Conservation (phyloP, 2,888 invertebrate genomes). For the Andricus quercusramuli region DNA sequence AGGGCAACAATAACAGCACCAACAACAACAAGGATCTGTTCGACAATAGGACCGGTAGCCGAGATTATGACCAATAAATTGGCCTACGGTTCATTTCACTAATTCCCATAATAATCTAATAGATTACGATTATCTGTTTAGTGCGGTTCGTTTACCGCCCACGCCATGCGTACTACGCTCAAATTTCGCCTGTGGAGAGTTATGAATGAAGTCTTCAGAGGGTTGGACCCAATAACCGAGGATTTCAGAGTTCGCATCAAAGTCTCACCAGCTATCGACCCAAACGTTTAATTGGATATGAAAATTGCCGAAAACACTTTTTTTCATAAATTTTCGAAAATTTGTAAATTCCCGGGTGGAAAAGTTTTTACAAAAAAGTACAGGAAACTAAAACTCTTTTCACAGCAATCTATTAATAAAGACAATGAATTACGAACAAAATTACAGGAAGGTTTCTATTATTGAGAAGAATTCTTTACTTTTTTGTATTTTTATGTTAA, state of each 20-base stretch:
- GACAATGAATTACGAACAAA: no score
- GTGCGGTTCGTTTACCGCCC: constrained; percentile 73
- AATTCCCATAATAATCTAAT: constrained; percentile 78
- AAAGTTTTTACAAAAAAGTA: no score
- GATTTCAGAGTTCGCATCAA: background rate
- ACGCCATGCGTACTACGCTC: constrained; percentile 51
- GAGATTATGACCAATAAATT: constrained; percentile 78
- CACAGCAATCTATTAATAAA: no score
- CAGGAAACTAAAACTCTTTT: no score
- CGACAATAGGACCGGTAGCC: constrained; percentile 67
- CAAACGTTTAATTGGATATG: background rate
- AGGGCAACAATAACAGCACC: constrained; percentile 62
- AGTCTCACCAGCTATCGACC: constrained; percentile 29
- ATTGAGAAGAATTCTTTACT: no score
- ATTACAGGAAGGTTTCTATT: no score
- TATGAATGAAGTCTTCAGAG: constrained; percentile 58
- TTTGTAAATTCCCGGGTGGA: no score
- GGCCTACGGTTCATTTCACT: constrained; percentile 77
- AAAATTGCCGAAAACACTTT: background rate
- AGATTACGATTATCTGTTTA: constrained; percentile 78
- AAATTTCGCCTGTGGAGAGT: constrained; percentile 49
- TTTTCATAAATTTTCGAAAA: background rate
- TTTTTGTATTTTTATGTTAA: no score
- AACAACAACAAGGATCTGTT: constrained; percentile 59
- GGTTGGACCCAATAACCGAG: constrained; percentile 25